Evolutionary conservation across 2,113 vertebrate species (phyloP), one percentile per base, ranked within the genome.

Genomic region (Odocoileus virginianus): DNA sequence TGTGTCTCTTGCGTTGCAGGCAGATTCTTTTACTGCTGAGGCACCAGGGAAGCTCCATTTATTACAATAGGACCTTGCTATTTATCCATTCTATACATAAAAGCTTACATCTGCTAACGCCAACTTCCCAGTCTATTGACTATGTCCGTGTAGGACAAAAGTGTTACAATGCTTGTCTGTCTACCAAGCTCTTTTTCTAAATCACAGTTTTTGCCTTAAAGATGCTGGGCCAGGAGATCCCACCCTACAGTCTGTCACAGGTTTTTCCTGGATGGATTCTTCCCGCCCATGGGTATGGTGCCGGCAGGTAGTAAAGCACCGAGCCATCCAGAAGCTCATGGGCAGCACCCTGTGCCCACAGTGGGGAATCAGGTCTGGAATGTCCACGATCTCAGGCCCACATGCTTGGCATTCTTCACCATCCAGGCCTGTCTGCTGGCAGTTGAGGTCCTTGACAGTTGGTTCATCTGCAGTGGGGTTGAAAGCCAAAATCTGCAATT

Each of bases 361-460:
- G 6, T 0, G 43, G 2, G 1, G n/a, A 89, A 3, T 7, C 19
- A 6, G 88, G 33, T 33, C 74, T 27, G 50, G 33, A 92, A 81
- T 15, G 10, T 54, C 55, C 45, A 25, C 0, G 0, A 7, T 61
- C 36, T 15, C 57, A 52, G 36, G 54, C 58, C 1, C 27, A 16
- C 0, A 2, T 28, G 8, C 94, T 85, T 96, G 91, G 91, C 57
- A 58, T 96, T 94, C 76, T 88, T 91, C 58, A 28, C 40, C n/a
- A 89, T 36, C 50, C 2, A 54, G 71, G 15, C 74, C 74, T 83
- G 58, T 91, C 91, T 43, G 36, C 94, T 76, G 60, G 94, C 50
- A 1, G 83, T 92, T 89, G 40, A 79, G 33, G 94, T n/a, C 92
- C 71, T 89, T 97, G 95, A 96, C 94, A 96, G 97, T 50, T 57